phyloP scores from a whole-genome alignment of 2,888 invertebrate species.

The Thecocarcelia acutangulata region DNA sequence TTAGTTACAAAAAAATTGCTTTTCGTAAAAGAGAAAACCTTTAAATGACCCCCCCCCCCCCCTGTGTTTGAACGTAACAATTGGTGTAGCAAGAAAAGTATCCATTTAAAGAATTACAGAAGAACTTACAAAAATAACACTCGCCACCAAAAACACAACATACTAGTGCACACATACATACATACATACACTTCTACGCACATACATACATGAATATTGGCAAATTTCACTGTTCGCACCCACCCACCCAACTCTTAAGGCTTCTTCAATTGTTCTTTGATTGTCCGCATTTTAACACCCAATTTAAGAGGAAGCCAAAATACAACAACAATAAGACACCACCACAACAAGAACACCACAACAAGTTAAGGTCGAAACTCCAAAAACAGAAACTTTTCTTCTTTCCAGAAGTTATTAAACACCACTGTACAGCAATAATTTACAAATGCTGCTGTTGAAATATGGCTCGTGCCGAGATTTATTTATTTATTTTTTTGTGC shows the following conservation, averaged over 20 bases:
- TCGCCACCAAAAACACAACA: constrained; percentile 4
- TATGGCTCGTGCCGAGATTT: constrained; percentile 67
- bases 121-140: no score
- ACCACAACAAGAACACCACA: constrained; percentile 16
- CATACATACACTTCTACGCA: neutral
- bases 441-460: constrained; percentile 64
- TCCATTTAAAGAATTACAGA: no score
- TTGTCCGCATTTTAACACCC: constrained; percentile 66
- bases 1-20: no score
- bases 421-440: constrained; percentile 57
- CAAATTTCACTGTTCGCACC: constrained; percentile 39
- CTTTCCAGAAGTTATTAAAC: constrained; percentile 58
- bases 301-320: constrained; percentile 62
- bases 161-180: neutral
- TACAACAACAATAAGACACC: constrained; percentile 43
- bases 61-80: no score
- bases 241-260: constrained; percentile 4
- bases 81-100: no score
- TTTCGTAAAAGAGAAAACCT: no score
- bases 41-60: no score
- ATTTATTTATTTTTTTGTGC: no score
- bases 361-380: constrained; percentile 23
- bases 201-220: neutral
- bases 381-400: constrained; percentile 17
- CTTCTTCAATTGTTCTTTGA: constrained; percentile 59